A percentile compares a stretch with the other conserved stretches of the same genome.
Conservation (phyloP, 2,797 vertebrate genomes). For the Menidia menidia region DNA sequence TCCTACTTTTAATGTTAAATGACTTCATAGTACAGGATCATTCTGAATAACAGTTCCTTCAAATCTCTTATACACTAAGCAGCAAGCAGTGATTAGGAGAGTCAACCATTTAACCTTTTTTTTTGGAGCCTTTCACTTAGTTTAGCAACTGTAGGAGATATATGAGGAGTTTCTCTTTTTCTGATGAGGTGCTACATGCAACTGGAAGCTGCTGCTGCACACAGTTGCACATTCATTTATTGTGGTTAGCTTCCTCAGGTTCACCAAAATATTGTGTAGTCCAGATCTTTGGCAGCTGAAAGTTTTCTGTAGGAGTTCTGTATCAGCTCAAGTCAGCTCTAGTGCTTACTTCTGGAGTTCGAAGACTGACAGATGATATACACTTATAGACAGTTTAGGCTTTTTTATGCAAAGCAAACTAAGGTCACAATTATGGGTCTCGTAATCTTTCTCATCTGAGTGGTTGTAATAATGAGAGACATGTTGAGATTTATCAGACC, state of each 20-base stretch:
- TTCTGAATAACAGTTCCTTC: slow-evolving; percentile 31
- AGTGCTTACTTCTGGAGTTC: neutral
- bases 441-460: neutral
- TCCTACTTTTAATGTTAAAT: slow-evolving; percentile 18
- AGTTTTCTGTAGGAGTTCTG: too few species aligned
- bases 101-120: slow-evolving; percentile 61
- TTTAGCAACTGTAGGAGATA: slow-evolving; percentile 7
- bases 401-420: neutral
- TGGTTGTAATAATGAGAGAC: slow-evolving; percentile 13
- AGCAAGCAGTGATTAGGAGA: slow-evolving; percentile 56
- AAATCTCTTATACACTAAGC: slow-evolving; percentile 51
- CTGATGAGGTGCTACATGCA: slow-evolving; percentile 7
- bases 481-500: slow-evolving; percentile 19
- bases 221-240: slow-evolving; percentile 4
- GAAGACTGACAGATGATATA: neutral
- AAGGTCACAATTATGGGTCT: neutral
- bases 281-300: slow-evolving; percentile 1
- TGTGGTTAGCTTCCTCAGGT: slow-evolving; percentile 1
- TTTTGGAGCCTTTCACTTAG: slow-evolving; percentile 18
- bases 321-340: too few species aligned
- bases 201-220: slow-evolving; percentile 17
- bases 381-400: neutral
- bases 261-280: slow-evolving; percentile 17
- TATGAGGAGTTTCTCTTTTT: slow-evolving; percentile 5
- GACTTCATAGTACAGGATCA: neutral